Evolutionary conservation across 2,113 vertebrate genomes (phyloP).

Genomic region (Sylvia atricapilla): DNA sequence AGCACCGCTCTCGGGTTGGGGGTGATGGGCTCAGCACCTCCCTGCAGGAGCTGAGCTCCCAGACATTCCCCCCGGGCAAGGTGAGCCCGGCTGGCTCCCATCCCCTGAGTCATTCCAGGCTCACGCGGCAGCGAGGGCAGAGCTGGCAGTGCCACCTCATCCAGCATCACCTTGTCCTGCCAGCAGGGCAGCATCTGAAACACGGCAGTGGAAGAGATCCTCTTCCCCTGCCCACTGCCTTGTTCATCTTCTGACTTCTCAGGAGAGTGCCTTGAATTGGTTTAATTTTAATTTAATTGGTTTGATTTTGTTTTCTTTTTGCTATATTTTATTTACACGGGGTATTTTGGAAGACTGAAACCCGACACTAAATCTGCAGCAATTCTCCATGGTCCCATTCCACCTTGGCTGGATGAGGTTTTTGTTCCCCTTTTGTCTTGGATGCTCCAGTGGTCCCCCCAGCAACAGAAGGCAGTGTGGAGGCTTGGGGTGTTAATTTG

Average conservation of each 20-base stretch:
- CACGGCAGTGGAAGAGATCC: background rate
- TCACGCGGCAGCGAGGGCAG: background rate
- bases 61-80: background rate
- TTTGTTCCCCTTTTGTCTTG: fast-evolving
- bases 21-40: background rate
- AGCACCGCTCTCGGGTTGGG: background rate
- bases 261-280: background rate
- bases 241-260: background rate
- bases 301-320: background rate
- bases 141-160: background rate
- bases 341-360: background rate
- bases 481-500: background rate
- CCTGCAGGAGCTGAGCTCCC: background rate
- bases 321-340: background rate
- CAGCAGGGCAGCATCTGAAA: background rate
- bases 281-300: background rate
- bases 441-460: fast-evolving
- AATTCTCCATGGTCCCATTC: background rate
- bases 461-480: background rate
- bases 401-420: too few species aligned
- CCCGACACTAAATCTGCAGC: background rate
- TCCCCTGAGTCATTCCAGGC: background rate
- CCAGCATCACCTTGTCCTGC: background rate
- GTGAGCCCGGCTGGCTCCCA: background rate
- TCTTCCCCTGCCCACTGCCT: background rate